Evolutionary conservation across 2,797 vertebrate species (phyloP), one percentile per base, ranked within the genome.

Genomic region (Eulemur rubriventer): DNA sequence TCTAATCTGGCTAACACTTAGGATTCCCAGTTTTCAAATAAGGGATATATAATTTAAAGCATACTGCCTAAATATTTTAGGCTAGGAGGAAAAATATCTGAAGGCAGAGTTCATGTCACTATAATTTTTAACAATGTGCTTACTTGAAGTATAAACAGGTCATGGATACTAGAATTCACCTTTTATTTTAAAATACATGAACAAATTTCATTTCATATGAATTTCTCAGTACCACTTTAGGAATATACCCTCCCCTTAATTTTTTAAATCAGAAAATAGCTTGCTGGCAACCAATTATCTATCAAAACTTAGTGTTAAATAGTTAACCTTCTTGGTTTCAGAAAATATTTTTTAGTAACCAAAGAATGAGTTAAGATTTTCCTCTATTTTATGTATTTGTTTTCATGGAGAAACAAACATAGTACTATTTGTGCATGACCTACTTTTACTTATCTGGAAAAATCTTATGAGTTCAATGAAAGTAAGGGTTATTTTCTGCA

Each of bases 361-460:
- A 50, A 81, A 76, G 35, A 91, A 69, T 82, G 63, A 81, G 22
- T 72, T 73, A 72, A 95, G 63, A 33, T 41, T 87, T 92, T 87
- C 26, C 26, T 78, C 61, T 72, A 24, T 65, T 70, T 84, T 85
- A n/a, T 38, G 17, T 75, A 91, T 91, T 85, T 63, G 72, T 90
- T 92, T 85, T 96, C 84, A 92, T 28, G 78, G 11, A 75, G 38
- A 78, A 94, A 82, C 26, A 67, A 81, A 70, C 26, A 50, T 2
- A 82, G 8, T 67, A 24, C 73, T 41, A 79, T 83, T 92, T 95
- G 61, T 6, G 2, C 79, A 85, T 13, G n/a, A 76, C 69, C 94
- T 52, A 92, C 73, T 94, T 95, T 72, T 80, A 92, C 69, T 94
- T 84, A 83, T 87, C 63, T 94, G 91, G 91, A 92, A 92, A 94